Evolutionary conservation across 2,113 vertebrate genomes (phyloP).

Genomic region (Cinclus mexicanus): DNA sequence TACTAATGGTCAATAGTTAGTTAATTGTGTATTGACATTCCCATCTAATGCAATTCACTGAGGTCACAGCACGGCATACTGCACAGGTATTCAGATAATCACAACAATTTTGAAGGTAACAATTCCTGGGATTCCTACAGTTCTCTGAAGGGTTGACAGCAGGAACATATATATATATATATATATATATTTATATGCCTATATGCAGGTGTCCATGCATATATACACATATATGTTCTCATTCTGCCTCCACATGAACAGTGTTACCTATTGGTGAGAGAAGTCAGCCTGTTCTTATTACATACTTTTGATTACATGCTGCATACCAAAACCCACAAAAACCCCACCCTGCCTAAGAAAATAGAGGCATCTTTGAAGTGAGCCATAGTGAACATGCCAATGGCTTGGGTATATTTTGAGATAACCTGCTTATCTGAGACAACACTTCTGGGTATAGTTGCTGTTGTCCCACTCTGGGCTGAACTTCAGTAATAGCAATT

Average conservation of each 20-base stretch:
- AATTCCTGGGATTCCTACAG: neutral
- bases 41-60: constrained; percentile 11
- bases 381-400: neutral
- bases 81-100: neutral
- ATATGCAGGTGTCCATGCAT: no score
- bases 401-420: neutral
- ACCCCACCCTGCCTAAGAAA: neutral
- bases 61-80: neutral
- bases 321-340: neutral
- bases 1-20: neutral
- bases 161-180: neutral
- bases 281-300: neutral
- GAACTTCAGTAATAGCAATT: neutral
- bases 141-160: neutral
- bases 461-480: neutral
- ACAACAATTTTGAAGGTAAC: neutral
- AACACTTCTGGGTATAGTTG: neutral
- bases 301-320: neutral
- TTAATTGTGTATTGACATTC: constrained; percentile 19
- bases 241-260: neutral
- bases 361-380: neutral
- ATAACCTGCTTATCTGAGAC: neutral
- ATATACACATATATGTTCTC: neutral
- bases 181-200: neutral
- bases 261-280: neutral